phyloP scores from a whole-genome alignment of 2,113 vertebrate genomes.

The Psephotus haematonotus region DNA sequence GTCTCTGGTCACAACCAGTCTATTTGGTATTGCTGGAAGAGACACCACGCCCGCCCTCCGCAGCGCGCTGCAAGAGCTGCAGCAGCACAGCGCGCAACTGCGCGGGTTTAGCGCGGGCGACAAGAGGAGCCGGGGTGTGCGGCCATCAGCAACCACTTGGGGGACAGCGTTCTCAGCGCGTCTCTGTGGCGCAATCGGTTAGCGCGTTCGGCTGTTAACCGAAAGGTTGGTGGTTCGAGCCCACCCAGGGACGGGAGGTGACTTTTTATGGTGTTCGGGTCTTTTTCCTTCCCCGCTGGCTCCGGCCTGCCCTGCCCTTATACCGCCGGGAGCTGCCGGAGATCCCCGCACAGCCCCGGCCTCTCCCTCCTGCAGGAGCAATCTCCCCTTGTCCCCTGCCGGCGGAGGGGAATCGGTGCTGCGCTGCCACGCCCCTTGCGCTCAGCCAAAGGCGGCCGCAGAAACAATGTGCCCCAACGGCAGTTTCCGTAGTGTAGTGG shows the following conservation, averaged over 20 bases:
- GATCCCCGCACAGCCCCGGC: accelerated
- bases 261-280: accelerated
- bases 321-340: accelerated
- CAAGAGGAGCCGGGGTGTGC: background rate
- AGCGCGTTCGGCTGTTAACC: slow-evolving; percentile 75
- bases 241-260: slow-evolving; percentile 55
- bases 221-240: slow-evolving; percentile 77
- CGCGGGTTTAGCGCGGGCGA: background rate
- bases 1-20: background rate
- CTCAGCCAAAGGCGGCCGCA: accelerated
- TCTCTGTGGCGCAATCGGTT: slow-evolving; percentile 69
- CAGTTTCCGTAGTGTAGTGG: slow-evolving; percentile 67
- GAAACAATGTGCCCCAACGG: accelerated
- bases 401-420: accelerated
- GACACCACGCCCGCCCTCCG: background rate
- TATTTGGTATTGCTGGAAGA: background rate
- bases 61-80: background rate
- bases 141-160: background rate
- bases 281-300: accelerated
- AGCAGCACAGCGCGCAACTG: background rate
- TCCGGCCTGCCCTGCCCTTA: accelerated
- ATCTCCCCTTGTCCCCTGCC: accelerated
- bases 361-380: accelerated
- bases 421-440: accelerated
- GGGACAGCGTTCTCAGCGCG: accelerated